Evolutionary conservation across 2,797 vertebrate genomes (phyloP).

Genomic region (Furcifer pardalis): DNA sequence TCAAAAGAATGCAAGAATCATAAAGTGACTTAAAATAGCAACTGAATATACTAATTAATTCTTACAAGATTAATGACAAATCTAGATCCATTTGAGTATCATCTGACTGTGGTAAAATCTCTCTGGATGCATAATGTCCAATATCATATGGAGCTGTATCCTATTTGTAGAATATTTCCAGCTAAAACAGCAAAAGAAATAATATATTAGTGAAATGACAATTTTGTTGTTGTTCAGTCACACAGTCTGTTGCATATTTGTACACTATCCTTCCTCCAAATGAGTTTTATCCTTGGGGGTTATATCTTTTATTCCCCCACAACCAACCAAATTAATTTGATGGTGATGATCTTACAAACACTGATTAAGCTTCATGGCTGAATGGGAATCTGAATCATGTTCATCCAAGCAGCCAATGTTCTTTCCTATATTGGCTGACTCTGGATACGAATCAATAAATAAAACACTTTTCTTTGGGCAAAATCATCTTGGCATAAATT

Average conservation of each 20-base stretch:
- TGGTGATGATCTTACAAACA: background rate
- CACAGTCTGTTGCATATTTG: background rate
- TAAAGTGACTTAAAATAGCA: slow-evolving; percentile 13
- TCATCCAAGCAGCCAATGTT: background rate
- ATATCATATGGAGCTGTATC: background rate
- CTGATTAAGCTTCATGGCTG: background rate
- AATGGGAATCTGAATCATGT: background rate
- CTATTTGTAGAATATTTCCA: slow-evolving; percentile 11
- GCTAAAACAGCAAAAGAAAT: slow-evolving; percentile 12
- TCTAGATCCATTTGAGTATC: background rate
- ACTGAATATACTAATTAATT: slow-evolving; percentile 13
- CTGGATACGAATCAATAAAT: background rate
- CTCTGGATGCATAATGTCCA: background rate
- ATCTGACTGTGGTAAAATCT: background rate
- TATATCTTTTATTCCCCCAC: background rate
- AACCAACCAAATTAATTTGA: background rate
- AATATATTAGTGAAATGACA: background rate
- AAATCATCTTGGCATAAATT: too few species aligned
- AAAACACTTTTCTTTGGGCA: background rate
- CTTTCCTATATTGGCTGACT: background rate
- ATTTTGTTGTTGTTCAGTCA: too few species aligned
- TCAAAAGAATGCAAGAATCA: background rate
- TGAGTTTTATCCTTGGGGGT: background rate
- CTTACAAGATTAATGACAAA: slow-evolving; percentile 12
- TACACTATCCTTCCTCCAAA: background rate